Evolutionary conservation across 2,797 vertebrate genomes (phyloP).

Genomic region (Hylomyscus alleni): DNA sequence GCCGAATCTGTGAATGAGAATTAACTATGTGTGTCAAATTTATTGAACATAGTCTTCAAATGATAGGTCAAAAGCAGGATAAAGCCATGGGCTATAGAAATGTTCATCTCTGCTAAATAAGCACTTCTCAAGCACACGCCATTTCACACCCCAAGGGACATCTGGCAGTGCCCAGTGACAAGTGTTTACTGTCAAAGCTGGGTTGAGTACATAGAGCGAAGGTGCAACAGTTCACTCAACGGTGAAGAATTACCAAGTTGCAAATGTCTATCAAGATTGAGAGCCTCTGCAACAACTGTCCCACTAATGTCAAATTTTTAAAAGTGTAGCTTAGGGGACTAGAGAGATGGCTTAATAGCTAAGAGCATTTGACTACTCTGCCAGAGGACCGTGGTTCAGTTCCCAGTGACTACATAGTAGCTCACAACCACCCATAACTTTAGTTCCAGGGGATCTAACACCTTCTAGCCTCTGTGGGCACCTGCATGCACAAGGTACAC

Average conservation of each 20-base stretch:
- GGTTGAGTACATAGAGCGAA: background rate
- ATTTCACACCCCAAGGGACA: background rate
- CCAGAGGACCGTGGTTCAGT: background rate
- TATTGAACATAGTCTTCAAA: conserved; percentile 54
- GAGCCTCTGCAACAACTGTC: background rate
- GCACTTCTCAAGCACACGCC: background rate
- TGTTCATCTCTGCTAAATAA: background rate
- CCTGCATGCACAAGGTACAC: background rate
- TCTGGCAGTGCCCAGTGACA: background rate
- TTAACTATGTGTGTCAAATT: conserved; percentile 4
- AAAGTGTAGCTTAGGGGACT: background rate
- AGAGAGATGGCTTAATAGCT: background rate
- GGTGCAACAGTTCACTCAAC: background rate
- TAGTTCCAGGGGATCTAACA: background rate
- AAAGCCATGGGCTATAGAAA: background rate
- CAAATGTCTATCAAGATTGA: background rate
- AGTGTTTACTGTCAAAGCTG: background rate
- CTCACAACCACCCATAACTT: background rate
- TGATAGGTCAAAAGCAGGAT: conserved; percentile 16
- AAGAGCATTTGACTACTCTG: background rate
- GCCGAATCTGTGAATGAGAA: background rate
- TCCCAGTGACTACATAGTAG: background rate
- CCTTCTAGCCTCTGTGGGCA: background rate
- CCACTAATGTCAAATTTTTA: background rate
- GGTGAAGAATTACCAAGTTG: background rate